Evolutionary conservation across 2,888 invertebrate species (phyloP), one percentile per base, ranked within the genome.

Genomic region (Ptychoptera albimana): DNA sequence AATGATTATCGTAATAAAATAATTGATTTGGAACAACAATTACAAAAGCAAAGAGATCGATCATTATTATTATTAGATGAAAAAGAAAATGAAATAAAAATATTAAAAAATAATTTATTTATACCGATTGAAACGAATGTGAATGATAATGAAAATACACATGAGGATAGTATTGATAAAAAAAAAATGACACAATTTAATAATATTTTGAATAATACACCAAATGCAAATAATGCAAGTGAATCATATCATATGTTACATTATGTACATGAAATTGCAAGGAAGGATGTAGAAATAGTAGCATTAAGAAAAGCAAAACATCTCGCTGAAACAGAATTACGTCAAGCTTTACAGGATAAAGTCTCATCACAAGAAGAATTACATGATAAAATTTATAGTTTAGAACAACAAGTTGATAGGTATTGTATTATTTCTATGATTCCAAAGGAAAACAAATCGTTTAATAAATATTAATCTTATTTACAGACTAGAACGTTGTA

Each of bases 211-310:
- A 36, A 36, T 12, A 40, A 32, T 32, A 32, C 30, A 7, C 8
- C 47, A 6, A 14, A 29, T 13, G 30, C 40, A 15, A 41, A 39
- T 38, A 35, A 61, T 35, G 46, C 69, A 9, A 60, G 69, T n/a
- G 77, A 79, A 31, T 34, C 42, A 6, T 78, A 80, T 34, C 81
- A 81, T 50, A 78, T 87, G 71, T 59, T 88, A 34, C 84, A 87
- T 63, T 87, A 85, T 56, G 81, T 79, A 43, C 83, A 87, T 60
- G 87, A 88, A 66, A 62, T 85, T 51, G 82, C 87, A 0, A 64
- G 86, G 8, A 79, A 79, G 54, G 85, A 87, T 50, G 77, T 85
- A 23, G 86, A 87, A 59, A 77, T 88, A 36, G 70, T 78, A 0
- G 70, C 73, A 45, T 68, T 86, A 16, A 70, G 88, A 49, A 80